Evolutionary conservation across 2,797 vertebrate species (phyloP).

Genomic region (Lepilemur ruficaudatus): DNA sequence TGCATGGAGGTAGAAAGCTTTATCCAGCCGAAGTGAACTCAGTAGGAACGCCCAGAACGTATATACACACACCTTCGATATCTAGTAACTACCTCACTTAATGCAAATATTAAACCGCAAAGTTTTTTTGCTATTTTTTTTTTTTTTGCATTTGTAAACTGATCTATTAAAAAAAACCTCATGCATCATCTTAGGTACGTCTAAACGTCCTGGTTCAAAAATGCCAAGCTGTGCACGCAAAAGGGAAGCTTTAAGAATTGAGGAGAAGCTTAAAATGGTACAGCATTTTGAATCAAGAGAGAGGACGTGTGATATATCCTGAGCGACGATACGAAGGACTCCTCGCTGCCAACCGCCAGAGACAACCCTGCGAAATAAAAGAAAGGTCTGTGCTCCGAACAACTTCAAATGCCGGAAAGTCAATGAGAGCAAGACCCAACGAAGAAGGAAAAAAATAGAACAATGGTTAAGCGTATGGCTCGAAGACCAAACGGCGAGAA

Average conservation of each 20-base stretch:
- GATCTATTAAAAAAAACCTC: background rate
- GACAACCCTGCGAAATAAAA: background rate
- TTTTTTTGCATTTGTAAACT: background rate
- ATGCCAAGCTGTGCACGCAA: background rate
- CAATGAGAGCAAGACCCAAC: background rate
- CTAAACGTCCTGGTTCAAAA: background rate
- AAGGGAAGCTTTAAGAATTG: background rate
- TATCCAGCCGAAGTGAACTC: background rate
- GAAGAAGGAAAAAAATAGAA: background rate
- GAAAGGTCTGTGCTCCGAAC: background rate
- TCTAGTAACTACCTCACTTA: background rate
- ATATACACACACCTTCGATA: background rate
- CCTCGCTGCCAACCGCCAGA: background rate
- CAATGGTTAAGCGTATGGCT: background rate
- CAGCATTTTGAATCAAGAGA: background rate
- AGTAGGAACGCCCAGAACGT: background rate
- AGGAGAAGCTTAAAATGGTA: background rate
- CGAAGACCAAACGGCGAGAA: background rate
- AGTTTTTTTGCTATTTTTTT: background rate
- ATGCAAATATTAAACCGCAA: background rate
- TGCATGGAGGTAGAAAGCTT: background rate
- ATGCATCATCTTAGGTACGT: background rate
- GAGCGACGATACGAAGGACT: background rate
- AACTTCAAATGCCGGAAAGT: background rate
- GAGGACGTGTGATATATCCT: background rate